phyloP scores from a whole-genome alignment of 2,797 vertebrate species.

The Leptodactylus fallax region DNA sequence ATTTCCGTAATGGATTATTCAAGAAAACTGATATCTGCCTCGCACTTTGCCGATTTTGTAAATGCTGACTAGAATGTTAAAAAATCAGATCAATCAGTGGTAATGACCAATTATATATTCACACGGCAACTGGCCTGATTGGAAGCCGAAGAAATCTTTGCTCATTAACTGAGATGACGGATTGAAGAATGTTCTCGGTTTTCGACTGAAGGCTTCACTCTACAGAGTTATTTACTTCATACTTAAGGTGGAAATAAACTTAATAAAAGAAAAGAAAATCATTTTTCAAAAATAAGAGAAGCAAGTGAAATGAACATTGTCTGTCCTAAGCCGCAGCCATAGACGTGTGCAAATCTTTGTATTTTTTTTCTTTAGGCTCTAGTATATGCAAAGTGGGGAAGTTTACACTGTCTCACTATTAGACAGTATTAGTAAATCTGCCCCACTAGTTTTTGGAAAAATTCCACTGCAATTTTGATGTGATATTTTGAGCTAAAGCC shows the following conservation, averaged over 20 bases:
- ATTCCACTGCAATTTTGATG: too few relatives aligned
- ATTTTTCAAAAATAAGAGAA: neutral
- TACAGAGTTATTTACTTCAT: neutral
- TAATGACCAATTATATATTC: constrained; percentile 61
- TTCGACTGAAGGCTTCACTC: constrained; percentile 2
- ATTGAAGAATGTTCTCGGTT: constrained; percentile 17
- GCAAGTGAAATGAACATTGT: neutral
- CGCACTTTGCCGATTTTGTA: constrained; percentile 17
- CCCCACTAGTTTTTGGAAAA: too few relatives aligned
- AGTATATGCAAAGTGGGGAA: too few relatives aligned
- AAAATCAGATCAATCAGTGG: constrained; percentile 51
- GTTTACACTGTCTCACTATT: too few relatives aligned
- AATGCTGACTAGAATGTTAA: constrained; percentile 48
- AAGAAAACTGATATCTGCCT: neutral
- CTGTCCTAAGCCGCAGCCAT: neutral
- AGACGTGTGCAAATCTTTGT: neutral
- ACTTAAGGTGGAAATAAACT: constrained; percentile 23
- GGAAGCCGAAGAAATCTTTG: constrained; percentile 37
- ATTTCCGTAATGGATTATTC: neutral
- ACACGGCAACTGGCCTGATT: constrained; percentile 15
- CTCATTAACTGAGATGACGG: constrained; percentile 28
- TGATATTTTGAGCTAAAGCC: too few relatives aligned
- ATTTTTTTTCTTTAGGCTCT: neutral
- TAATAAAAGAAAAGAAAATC: neutral
- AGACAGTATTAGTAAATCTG: too few relatives aligned